Base-by-base conservation (phyloP, 2,797 vertebrate species). In the Myripristis murdjan region DNA sequence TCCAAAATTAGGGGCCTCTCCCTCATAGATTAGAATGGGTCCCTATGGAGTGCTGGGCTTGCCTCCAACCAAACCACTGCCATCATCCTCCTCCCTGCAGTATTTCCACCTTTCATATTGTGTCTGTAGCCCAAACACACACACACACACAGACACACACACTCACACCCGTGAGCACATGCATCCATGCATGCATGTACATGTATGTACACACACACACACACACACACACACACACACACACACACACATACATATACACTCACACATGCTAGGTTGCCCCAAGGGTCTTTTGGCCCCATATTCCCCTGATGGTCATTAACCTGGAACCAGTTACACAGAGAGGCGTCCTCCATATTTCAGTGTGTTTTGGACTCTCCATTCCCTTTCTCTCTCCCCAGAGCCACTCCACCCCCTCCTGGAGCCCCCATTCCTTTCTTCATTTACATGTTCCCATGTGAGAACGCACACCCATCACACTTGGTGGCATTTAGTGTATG, bases 221-320 rank as follows among this genome's bases (percentile, higher is more conserved):
- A 62, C 37, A 39, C 63, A 60, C 31, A 46, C 44, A 61, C 56
- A 46, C 31, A 41, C 41, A 39, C 16, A 37, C 64, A 70, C 57
- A 22, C 52, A 55, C 56, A 33, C 31, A 62, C 37, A 39, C 63
- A 60, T 31, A 46, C 44, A 61, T 56, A 46, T 31, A 41, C 41
- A 39, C 16, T 23, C 35, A 26, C 46, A n/a, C n/a, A n/a, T n/a
- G n/a, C 43, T 54, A 28, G 51, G 62, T 65, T 55, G 43, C 79
- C 87, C 85, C 79, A 14, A 73, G 70, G 86, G 84, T 79, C 58
- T 48, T 33, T 82, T 82, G 68, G 75, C 62, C 66, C 68, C 28
- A 28, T 82, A 92, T 89, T 94, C 92, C 91, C 92, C 68, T 53
- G 89, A 78, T 87, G 81, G 89, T 91, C 86, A 90, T 94, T 93